Percentiles rank a stretch among this genome's conserved stretches.
Evolutionary conservation across 2,888 invertebrate species (phyloP).

Genomic region (Eutolmus rufibarbis): DNA sequence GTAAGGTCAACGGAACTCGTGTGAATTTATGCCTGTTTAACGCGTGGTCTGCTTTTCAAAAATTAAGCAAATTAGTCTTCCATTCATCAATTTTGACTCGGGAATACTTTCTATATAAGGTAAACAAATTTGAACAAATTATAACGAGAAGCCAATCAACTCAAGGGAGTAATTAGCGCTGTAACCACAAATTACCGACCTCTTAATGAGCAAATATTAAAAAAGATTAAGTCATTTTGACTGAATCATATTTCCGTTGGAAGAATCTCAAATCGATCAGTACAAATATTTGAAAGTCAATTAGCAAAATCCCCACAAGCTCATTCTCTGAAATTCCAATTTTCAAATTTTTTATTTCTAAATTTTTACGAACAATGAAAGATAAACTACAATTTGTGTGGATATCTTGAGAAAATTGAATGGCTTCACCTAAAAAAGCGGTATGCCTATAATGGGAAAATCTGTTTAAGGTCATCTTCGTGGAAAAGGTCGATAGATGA

Average conservation of each 20-base stretch:
- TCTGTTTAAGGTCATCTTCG: not conserved
- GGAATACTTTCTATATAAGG: not conserved
- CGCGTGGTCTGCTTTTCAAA: not conserved
- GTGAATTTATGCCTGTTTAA: not conserved
- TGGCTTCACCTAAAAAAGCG: not conserved
- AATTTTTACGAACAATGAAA: not conserved
- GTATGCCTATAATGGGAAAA: not conserved
- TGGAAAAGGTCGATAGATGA: not conserved
- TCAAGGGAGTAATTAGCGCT: not conserved
- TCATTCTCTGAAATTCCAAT: not conserved
- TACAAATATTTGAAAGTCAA: not conserved
- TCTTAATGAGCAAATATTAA: not conserved
- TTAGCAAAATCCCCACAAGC: not conserved
- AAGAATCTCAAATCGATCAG: not conserved
- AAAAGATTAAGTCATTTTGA: not conserved
- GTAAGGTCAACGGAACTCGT: conserved; percentile 11
- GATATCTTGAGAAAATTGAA: not conserved
- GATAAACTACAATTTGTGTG: not conserved
- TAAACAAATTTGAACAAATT: not conserved
- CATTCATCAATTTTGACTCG: not conserved
- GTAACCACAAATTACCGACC: not conserved
- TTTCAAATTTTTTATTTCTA: not conserved
- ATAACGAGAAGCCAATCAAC: not conserved
- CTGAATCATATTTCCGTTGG: not conserved
- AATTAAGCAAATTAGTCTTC: not conserved